Evolutionary conservation across 1,140 invertebrate genomes (phyloP).

Genomic region (Megathymus violae): DNA sequence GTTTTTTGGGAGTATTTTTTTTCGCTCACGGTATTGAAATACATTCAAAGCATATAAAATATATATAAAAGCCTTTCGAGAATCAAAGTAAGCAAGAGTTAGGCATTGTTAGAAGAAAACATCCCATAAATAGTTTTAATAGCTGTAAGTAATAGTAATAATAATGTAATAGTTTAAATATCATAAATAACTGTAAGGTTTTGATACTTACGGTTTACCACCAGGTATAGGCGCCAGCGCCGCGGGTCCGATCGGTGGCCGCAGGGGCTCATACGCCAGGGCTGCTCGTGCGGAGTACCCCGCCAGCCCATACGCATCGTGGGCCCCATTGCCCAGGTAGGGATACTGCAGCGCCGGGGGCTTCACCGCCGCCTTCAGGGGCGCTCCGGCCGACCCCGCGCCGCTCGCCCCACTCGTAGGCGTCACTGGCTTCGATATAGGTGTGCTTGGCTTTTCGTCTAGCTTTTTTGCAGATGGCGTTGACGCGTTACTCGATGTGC

Average conservation of each 20-base stretch:
- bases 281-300: conserved; percentile 88
- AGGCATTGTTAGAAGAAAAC: no score
- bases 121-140: no score
- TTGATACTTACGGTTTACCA: conserved; percentile 94
- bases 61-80: no score
- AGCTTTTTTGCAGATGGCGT: conserved; percentile 91
- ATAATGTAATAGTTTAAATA: no score
- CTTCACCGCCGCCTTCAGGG: conserved; percentile 84
- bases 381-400: conserved; percentile 73
- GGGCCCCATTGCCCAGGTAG: conserved; percentile 84
- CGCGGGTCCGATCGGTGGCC: conserved; percentile 77
- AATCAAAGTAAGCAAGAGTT: no score
- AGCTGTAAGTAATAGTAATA: no score
- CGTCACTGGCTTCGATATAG: conserved; percentile 94
- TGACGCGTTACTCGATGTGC: conserved; percentile 91
- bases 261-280: conserved; percentile 84
- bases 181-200: neutral
- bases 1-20: no score
- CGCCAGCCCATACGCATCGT: conserved; percentile 85
- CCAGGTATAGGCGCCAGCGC: conserved; percentile 88
- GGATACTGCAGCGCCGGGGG: conserved; percentile 86
- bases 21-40: no score
- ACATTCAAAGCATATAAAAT: no score
- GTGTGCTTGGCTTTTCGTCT: conserved; percentile 93
- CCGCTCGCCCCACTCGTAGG: conserved; percentile 89